Evolutionary conservation across 2,113 vertebrate species (phyloP).

Genomic region (Oncorhynchus masou): DNA sequence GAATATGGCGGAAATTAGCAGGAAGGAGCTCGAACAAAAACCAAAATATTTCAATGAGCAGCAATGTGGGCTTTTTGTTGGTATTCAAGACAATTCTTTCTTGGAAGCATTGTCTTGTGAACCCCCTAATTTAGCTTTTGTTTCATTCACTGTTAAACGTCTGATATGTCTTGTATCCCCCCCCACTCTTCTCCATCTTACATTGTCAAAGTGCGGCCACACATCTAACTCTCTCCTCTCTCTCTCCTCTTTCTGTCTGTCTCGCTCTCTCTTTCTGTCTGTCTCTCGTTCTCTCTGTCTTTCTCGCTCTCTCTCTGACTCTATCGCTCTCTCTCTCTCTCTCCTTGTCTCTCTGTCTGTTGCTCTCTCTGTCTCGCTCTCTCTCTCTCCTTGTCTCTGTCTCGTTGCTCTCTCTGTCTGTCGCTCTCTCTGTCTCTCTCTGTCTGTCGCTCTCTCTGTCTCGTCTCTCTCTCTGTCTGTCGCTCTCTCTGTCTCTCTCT

Average conservation of each 20-base stretch:
- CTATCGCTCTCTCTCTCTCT: constrained; percentile 21
- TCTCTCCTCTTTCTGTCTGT: neutral
- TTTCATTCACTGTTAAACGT: neutral
- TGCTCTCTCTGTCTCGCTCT: no score
- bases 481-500: no score
- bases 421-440: no score
- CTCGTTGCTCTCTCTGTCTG: no score
- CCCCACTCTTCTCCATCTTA: no score
- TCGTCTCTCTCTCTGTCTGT: no score
- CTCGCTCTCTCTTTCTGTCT: no score
- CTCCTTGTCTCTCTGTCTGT: constrained; percentile 22
- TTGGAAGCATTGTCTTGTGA: constrained; percentile 11
- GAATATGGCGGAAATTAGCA: constrained; percentile 74
- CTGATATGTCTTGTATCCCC: no score
- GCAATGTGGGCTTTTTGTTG: constrained; percentile 7
- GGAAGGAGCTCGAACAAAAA: constrained; percentile 67
- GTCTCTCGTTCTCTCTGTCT: neutral
- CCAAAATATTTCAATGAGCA: no score
- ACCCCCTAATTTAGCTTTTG: constrained; percentile 7
- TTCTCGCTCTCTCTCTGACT: constrained; percentile 15
- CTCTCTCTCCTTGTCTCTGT: no score
- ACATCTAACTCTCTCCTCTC: neutral
- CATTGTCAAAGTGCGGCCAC: no score
- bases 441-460: no score
- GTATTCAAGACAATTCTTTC: constrained; percentile 16